Conservation (phyloP, 2,797 vertebrate genomes). For the Euphonia xanthogaster region DNA sequence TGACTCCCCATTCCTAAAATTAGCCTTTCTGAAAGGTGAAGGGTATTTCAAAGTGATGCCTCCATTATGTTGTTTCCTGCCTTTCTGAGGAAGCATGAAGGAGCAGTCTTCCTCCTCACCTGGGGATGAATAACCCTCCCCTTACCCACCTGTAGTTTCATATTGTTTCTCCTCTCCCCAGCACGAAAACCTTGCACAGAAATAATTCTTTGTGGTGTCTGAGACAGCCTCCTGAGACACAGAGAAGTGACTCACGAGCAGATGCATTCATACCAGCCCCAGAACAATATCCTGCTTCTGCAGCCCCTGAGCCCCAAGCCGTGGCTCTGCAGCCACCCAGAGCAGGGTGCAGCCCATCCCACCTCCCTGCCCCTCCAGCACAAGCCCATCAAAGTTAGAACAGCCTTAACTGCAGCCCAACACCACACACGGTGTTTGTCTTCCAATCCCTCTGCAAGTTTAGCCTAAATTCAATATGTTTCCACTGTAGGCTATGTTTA, state of each 20-base stretch:
- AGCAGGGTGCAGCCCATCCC: background rate
- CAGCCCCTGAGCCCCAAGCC: background rate
- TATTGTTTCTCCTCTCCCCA: background rate
- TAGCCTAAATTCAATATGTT: conserved; percentile 73
- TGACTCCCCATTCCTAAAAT: no score
- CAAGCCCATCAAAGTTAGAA: background rate
- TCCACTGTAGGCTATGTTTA: conserved; percentile 72
- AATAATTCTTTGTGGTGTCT: background rate
- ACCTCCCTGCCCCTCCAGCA: background rate
- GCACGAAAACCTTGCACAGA: background rate
- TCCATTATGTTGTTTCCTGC: background rate
- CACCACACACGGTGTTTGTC: background rate
- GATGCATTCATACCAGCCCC: background rate
- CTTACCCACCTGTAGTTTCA: background rate
- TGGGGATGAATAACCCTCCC: background rate
- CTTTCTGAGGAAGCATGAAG: background rate
- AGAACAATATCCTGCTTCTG: background rate
- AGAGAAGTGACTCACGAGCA: background rate
- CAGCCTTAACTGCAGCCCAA: conserved; percentile 22
- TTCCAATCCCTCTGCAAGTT: conserved; percentile 46
- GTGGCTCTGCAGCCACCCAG: background rate
- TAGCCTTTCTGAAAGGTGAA: background rate
- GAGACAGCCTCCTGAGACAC: background rate
- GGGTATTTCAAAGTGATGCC: background rate
- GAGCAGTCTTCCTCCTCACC: background rate